A percentile compares a stretch with the other conserved stretches of the same genome.
These are phyloP conservation scores for Lamellibrachia luymesi DNA, from an alignment of 1,140 invertebrate genomes.

Conservation along the genomic window DNA sequence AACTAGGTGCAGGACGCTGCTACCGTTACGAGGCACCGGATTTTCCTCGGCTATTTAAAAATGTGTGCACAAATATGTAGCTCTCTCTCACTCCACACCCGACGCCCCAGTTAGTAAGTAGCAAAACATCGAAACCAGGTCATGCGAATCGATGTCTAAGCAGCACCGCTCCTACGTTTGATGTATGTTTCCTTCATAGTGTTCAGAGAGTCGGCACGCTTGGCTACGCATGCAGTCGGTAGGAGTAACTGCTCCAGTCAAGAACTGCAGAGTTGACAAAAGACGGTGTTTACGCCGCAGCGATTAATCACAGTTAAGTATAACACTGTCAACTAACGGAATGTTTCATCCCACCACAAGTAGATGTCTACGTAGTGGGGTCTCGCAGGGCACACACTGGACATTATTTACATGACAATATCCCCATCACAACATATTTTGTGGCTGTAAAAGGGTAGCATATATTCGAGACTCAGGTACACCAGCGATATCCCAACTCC, in stretches of 20 bases:
- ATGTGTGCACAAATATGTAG: neutral
- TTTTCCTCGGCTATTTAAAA: neutral
- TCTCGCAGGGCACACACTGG: too few relatives aligned
- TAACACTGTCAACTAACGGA: neutral
- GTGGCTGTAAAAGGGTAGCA: too few relatives aligned
- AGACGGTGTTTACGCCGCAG: neutral
- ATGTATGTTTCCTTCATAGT: neutral
- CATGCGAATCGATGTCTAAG: neutral
- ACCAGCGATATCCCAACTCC: too few relatives aligned
- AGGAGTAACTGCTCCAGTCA: neutral
- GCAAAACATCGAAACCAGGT: neutral
- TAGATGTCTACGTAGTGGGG: neutral
- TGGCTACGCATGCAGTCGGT: neutral
- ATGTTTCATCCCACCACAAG: neutral
- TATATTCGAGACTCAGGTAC: too few relatives aligned
- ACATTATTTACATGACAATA: too few relatives aligned
- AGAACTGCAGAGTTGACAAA: neutral
- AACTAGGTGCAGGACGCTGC: too few relatives aligned
- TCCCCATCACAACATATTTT: too few relatives aligned
- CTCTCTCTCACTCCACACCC: neutral
- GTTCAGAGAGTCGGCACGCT: neutral
- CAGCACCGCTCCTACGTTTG: neutral
- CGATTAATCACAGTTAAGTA: neutral
- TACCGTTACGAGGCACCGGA: too few relatives aligned
- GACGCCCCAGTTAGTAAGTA: neutral